Base-by-base conservation (phyloP, 2,113 vertebrate genomes). In the Tupaia chinensis region DNA sequence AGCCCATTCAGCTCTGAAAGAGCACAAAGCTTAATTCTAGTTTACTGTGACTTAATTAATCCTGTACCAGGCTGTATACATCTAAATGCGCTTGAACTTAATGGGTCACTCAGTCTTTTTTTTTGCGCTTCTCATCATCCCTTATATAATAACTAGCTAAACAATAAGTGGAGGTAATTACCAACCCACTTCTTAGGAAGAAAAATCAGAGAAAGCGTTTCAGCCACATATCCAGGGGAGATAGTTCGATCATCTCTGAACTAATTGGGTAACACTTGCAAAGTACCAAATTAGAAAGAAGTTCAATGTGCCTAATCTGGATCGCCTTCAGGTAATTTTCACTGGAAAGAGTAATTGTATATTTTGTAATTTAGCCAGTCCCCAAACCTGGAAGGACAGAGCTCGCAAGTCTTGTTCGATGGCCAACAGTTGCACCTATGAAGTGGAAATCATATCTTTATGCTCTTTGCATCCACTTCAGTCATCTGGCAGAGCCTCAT, bases 381-480 rank as follows among this genome's bases (percentile, higher is more conserved):
- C 19, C 23, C 56, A 85, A 7, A 7, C 20, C 69, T 53, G 25
- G 44, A 76, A 8, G 68, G 44, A 34, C 0, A 10, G 20, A 44
- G 14, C 54, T n/a, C 27, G 6, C 5, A 3, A 0, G 54, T 32
- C 19, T 73, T 27, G 3, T 1, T 58, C 2, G 27, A 29, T 0
- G 25, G n/a, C 27, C 12, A 2, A 0, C n/a, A 68, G 81, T 29
- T 63, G 69, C 23, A 10, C 53, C 58, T 25, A 0, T 0, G 34
- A 73, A 61, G 9, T 17, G 20, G 16, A 6, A 54, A 20, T 1
- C 13, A 1, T 2, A 13, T 27, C 73, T 19, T 27, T 19, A 72
- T 9, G 8, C 3, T n/a, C 34, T n/a, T 2, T 11, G 54, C 29
- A 29, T 29, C 56, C 8, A 19, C 3, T 2, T 32, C 13, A 10